Conservation (phyloP, 2,888 invertebrate species). For the Brenthis daphne region DNA sequence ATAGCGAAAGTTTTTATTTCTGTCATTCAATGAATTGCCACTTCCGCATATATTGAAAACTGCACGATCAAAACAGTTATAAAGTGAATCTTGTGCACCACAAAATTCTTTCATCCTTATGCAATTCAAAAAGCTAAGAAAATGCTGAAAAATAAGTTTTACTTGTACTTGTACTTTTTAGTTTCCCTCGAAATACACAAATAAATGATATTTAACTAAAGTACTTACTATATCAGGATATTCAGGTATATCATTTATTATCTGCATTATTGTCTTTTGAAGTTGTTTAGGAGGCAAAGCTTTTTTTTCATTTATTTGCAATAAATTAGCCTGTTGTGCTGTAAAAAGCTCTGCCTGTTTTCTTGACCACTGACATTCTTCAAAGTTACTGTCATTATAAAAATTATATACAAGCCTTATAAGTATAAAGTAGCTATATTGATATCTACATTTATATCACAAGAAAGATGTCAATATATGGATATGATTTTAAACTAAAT, state of each 20-base stretch:
- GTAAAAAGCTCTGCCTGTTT: conserved; percentile 95
- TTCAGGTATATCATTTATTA: conserved; percentile 89
- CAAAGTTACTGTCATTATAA: conserved; percentile 62
- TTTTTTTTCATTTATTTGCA: conserved; percentile 91
- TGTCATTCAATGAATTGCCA: conserved; percentile 75
- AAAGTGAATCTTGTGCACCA: conserved; percentile 89
- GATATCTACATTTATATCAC: conserved; percentile 1
- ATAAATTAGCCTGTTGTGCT: conserved; percentile 91
- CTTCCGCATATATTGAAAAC: conserved; percentile 59
- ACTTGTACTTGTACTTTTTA: background rate
- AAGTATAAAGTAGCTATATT: background rate
- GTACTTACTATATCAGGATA: conserved; percentile 90
- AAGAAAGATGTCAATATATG: conserved; percentile 4
- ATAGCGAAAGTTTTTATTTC: conserved; percentile 88
- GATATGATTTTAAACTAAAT: background rate
- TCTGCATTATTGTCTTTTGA: conserved; percentile 87
- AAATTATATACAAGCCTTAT: background rate
- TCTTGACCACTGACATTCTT: conserved; percentile 89
- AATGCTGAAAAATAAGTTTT: conserved; percentile 86
- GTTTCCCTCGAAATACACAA: background rate
- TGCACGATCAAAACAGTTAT: conserved; percentile 91
- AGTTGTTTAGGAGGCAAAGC: conserved; percentile 89
- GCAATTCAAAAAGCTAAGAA: conserved; percentile 94
- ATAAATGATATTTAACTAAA: background rate
- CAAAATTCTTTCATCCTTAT: conserved; percentile 93